Conservation (phyloP, 2,113 vertebrate genomes). For the Grammomys dolichurus region DNA sequence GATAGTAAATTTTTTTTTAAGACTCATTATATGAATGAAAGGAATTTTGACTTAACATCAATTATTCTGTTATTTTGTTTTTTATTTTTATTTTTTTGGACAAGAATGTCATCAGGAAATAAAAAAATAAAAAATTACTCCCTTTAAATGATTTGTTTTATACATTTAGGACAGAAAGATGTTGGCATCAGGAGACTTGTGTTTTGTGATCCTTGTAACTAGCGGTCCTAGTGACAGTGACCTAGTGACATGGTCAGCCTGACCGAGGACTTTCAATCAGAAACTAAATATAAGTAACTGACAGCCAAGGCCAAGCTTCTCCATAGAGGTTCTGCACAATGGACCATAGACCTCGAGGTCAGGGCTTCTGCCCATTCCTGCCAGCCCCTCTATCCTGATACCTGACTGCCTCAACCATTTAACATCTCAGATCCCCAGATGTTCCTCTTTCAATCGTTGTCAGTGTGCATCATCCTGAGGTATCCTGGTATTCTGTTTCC, state of each 20-base stretch:
- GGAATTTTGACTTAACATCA: slow-evolving; percentile 64
- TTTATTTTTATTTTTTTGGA: neutral
- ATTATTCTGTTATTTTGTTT: neutral
- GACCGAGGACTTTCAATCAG: too few relatives aligned
- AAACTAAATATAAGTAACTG: too few relatives aligned
- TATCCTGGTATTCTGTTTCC: neutral
- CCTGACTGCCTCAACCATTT: too few relatives aligned
- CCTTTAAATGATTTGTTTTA: neutral
- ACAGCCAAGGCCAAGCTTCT: fast-evolving
- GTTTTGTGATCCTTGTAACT: fast-evolving
- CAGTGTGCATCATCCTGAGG: too few relatives aligned
- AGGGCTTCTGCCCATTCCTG: neutral
- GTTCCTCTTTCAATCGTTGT: too few relatives aligned
- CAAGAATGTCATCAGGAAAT: slow-evolving; percentile 46
- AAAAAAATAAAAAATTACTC: slow-evolving; percentile 27
- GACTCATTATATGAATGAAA: slow-evolving; percentile 74
- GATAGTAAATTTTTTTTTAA: slow-evolving; percentile 76
- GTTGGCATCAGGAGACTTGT: neutral
- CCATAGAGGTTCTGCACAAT: fast-evolving
- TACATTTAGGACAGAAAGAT: neutral
- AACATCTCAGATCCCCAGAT: neutral
- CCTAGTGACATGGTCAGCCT: too few relatives aligned
- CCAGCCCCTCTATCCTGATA: neutral
- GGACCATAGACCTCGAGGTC: fast-evolving
- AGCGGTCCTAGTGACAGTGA: neutral